phyloP scores from a whole-genome alignment of 1,140 invertebrate species.

The Dreissena rostriformis region DNA sequence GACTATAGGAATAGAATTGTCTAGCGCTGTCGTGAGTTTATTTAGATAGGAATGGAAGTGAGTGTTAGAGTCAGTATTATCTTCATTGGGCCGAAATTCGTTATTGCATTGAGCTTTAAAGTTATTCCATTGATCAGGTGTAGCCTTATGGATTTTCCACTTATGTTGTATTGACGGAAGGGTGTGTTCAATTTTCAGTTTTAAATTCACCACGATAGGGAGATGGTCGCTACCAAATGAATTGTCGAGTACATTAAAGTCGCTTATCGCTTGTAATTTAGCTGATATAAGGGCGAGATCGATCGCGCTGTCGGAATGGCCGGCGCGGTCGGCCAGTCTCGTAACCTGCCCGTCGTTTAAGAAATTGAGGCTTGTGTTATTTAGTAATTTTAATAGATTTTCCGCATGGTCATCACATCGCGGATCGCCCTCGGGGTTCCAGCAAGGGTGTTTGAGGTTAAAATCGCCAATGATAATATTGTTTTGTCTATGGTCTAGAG shows the following conservation, averaged over 20 bases:
- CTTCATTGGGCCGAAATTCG: background rate
- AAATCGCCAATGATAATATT: constrained; percentile 3
- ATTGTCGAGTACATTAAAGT: background rate
- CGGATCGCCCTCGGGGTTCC: background rate
- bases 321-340: background rate
- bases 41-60: background rate
- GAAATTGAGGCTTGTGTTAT: background rate
- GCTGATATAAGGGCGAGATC: constrained; percentile 23
- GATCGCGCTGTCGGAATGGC: background rate
- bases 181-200: background rate
- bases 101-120: background rate
- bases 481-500: background rate
- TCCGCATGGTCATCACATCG: constrained; percentile 10
- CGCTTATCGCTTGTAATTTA: background rate
- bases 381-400: background rate
- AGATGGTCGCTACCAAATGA: background rate
- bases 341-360: constrained; percentile 15
- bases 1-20: background rate
- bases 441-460: constrained; percentile 22
- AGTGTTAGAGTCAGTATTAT: background rate
- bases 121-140: background rate
- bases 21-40: background rate
- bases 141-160: background rate
- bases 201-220: background rate
- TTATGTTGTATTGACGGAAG: background rate